Evolutionary conservation across 2,113 vertebrate genomes (phyloP), one percentile per base, ranked within the genome.

Genomic region (Brachionichthys hirsutus): DNA sequence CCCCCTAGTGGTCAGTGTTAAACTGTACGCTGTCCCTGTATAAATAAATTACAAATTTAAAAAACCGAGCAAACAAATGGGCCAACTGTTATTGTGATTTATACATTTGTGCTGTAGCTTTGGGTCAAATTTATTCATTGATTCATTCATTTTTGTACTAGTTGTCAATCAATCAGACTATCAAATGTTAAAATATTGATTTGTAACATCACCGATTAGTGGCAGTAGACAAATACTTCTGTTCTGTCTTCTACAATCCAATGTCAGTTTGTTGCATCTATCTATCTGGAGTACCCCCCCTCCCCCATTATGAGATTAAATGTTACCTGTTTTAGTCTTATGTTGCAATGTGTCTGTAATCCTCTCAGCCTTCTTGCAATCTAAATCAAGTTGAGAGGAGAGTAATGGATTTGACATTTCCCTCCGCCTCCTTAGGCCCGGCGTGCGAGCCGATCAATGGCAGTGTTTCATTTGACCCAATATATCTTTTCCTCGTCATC

Each of bases 401-500:
- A 30, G 24, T 30, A 30, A 30, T 30, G 8, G 8, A 30, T 30
- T 30, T 30, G 24, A 30, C 24, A 30, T 30, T 30, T 30, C 24
- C 24, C 24, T 30, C 24, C 45, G 30, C 48, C 54, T 47, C 52
- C 36, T 66, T 58, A 2, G 17, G 60, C 38, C 47, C 56, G 36
- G 30, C 38, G 58, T 15, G 41, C 13, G 9, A 67, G 30, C 54
- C 30, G 65, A 54, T 78, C 62, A 73, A 61, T 48, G 46, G 9
- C 34, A 36, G 17, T 58, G 57, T 69, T 77, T 80, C 55, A 67
- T 78, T 79, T 72, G 73, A 80, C 78, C 73, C 20, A 0, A 38
- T 40, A 54, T 62, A 53, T 44, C 67, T 73, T 45, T 15, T 67
- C 41, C 46, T 14, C 72, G 73, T 75, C 72, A 69, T 76, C 35